Evolutionary conservation across 2,113 vertebrate species (phyloP), one percentile per base, ranked within the genome.

Genomic region (Rhombomys opimus): DNA sequence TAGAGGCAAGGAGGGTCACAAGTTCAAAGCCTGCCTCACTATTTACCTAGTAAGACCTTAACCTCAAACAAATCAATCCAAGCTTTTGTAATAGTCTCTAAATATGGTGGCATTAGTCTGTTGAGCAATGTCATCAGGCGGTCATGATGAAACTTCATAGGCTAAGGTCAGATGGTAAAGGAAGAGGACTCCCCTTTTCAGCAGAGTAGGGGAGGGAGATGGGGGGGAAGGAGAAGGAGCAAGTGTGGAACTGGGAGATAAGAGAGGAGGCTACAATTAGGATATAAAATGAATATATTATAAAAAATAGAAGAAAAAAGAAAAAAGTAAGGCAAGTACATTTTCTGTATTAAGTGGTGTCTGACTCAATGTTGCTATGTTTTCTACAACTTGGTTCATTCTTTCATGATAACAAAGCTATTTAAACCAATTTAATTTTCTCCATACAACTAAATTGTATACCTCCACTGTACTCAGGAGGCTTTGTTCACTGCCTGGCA

Each of bases 341-440:
- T 67, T 96, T 93, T 82, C 91, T 59, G 68, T 87, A 89, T 81
- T 25, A 70, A 95, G 67, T 61, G 32, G 68, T 38, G 67, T 89
- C 77, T 65, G 86, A 91, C 77, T 63, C 81, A 86, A 30, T 65
- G 38, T n/a, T 50, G 38, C 25, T 75, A 63, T 54, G 46, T 38
- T 1, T 87, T 93, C 35, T 20, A 86, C 57, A 88, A 57, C 10
- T 6, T 78, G 92, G 32, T 6, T 54, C 54, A 82, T 88, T 89
- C 38, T 87, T 95, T 95, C 57, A 92, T 59, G 38, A 91, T 18
- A 59, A 17, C 68, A 88, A 94, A 38, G 18, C 20, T 46, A 81
- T 88, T 59, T 87, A 52, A 68, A 61, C 17, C 0, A 68, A n/a
- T 38, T 93, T 87, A 80, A 59, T 61, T 65, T 76, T 35, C 95